A percentile compares a stretch with the other conserved stretches of the same genome.
These are phyloP conservation scores for Pyrrhia umbra DNA, from an alignment of 2,888 invertebrate genomes.

Conservation along the genomic window DNA sequence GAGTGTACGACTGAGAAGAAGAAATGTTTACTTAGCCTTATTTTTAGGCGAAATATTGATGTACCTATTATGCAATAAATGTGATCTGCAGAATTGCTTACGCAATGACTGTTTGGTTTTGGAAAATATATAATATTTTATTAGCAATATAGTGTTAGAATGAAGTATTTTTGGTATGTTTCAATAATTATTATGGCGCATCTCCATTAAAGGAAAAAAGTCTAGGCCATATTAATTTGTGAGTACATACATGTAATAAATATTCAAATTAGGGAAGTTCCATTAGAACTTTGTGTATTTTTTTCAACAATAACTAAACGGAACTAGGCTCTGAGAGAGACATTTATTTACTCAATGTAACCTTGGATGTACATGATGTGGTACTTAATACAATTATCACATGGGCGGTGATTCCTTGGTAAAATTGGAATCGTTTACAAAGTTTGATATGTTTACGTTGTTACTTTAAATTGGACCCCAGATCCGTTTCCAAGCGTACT, in stretches of 20 bases:
- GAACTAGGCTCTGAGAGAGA: constrained; percentile 71
- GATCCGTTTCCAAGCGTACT: constrained; percentile 31
- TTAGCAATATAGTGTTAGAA: constrained; percentile 32
- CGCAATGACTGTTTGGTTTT: constrained; percentile 23
- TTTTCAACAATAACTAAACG: constrained; percentile 71
- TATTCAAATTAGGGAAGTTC: constrained; percentile 50
- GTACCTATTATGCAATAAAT: constrained; percentile 21
- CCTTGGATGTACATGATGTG: constrained; percentile 76
- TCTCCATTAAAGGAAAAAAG: constrained; percentile 10
- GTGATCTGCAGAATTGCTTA: constrained; percentile 21
- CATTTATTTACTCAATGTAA: constrained; percentile 75
- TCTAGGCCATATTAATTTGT: constrained; percentile 39
- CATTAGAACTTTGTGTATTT: constrained; percentile 57
- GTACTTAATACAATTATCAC: constrained; percentile 80
- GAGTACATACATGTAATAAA: constrained; percentile 43
- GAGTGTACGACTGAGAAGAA: no score
- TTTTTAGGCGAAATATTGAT: constrained; percentile 5
- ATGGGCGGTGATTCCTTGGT: constrained; percentile 69
- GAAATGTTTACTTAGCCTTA: background rate
- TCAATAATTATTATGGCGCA: constrained; percentile 23
- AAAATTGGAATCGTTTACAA: constrained; percentile 60
- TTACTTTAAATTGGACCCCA: constrained; percentile 29
- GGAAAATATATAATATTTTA: constrained; percentile 9
- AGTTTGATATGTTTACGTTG: constrained; percentile 43
- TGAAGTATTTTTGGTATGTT: constrained; percentile 14